These are phyloP conservation scores for Crotalus viridis DNA, from an alignment of 2,113 vertebrate genomes.

Conservation along the genomic window DNA sequence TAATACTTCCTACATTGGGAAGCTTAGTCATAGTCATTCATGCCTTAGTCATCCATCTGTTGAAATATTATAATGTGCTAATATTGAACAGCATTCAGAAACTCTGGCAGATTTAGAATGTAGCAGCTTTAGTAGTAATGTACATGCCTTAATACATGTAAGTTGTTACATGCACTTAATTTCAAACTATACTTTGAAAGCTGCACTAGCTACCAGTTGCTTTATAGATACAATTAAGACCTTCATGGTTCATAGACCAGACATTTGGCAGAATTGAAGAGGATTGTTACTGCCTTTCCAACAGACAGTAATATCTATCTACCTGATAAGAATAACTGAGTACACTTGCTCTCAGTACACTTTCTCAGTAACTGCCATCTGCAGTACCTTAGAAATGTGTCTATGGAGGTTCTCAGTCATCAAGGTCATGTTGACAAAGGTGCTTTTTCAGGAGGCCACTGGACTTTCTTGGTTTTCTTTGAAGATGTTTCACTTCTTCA, in stretches of 20 bases:
- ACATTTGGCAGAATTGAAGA: background rate
- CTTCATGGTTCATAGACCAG: background rate
- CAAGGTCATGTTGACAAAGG: too few species aligned
- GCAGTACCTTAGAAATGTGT: too few species aligned
- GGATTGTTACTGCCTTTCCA: background rate
- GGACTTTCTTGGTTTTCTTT: too few species aligned
- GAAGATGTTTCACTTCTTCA: too few species aligned
- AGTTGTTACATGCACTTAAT: background rate
- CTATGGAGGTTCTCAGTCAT: too few species aligned
- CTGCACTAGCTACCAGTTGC: background rate
- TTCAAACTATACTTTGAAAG: background rate
- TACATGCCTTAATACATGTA: background rate
- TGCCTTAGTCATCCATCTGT: background rate
- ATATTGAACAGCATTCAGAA: background rate
- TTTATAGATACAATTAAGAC: background rate
- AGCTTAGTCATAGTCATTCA: background rate
- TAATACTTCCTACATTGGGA: background rate
- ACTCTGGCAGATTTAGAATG: background rate
- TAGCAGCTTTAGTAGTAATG: background rate
- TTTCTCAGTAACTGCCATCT: background rate
- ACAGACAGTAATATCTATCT: background rate
- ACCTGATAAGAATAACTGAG: background rate
- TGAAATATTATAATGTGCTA: background rate
- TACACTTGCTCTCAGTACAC: background rate
- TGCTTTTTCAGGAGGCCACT: too few species aligned